These are phyloP conservation scores for Eristalis pertinax DNA, from an alignment of 2,888 invertebrate genomes.

Conservation along the genomic window DNA sequence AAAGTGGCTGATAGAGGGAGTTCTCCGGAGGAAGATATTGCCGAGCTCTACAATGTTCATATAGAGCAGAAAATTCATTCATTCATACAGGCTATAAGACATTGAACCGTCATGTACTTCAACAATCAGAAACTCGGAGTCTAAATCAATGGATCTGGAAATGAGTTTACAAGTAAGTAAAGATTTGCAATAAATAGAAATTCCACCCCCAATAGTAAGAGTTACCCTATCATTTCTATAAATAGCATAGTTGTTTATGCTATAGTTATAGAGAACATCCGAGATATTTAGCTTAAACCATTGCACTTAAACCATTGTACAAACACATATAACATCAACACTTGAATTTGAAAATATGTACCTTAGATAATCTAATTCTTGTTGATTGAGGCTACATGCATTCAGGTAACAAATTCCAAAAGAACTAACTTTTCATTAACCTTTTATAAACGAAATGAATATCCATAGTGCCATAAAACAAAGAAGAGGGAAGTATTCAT, in stretches of 20 bases:
- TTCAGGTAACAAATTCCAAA: background rate
- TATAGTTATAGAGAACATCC: background rate
- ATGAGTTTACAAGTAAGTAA: background rate
- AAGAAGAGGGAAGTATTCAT: background rate
- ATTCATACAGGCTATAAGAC: slow-evolving; percentile 3
- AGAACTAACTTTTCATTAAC: background rate
- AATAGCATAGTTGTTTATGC: background rate
- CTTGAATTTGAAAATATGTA: background rate
- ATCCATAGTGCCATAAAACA: background rate
- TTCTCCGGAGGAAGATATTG: background rate
- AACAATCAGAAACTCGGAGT: slow-evolving; percentile 5
- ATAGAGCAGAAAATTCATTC: no score
- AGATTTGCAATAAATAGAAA: background rate
- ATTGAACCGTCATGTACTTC: background rate
- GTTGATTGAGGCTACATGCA: no score
- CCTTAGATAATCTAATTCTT: no score
- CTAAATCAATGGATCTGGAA: background rate
- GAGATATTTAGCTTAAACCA: background rate
- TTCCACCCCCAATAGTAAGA: background rate
- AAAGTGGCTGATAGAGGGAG: background rate
- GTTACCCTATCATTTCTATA: background rate
- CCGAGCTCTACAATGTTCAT: background rate
- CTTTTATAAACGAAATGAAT: background rate
- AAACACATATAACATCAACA: background rate
- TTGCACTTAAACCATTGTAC: no score